phyloP scores from a whole-genome alignment of 2,113 vertebrate species.

The Plectropomus leopardus region DNA sequence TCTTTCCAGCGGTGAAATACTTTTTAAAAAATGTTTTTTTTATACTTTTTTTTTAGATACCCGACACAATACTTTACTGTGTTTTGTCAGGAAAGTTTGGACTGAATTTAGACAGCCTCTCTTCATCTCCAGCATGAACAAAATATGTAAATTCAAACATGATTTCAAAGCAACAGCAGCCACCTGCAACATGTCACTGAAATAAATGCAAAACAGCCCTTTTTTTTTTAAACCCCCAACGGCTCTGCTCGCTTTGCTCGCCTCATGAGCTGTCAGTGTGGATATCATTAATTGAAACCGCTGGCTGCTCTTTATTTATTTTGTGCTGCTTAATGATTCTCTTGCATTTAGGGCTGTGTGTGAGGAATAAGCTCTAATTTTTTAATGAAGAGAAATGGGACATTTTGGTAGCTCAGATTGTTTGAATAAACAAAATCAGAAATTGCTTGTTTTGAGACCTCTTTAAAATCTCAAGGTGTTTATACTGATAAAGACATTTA shows the following conservation, averaged over 20 bases:
- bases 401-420: neutral
- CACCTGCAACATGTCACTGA: slow-evolving; percentile 19
- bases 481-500: neutral
- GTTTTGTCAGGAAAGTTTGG: slow-evolving; percentile 18
- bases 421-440: neutral
- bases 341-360: neutral
- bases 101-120: neutral
- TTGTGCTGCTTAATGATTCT: slow-evolving; percentile 7
- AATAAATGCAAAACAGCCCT: slow-evolving; percentile 20
- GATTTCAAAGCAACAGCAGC: neutral
- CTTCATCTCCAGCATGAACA: neutral
- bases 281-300: slow-evolving; percentile 37
- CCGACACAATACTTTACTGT: neutral
- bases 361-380: neutral
- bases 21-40: neutral
- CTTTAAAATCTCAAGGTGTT: neutral
- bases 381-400: slow-evolving; percentile 16
- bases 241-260: slow-evolving; percentile 2
- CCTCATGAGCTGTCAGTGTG: neutral
- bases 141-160: slow-evolving; percentile 36
- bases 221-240: neutral
- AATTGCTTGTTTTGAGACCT: neutral
- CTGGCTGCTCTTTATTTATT: slow-evolving; percentile 27
- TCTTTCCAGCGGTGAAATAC: neutral
- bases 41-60: too few relatives aligned